Evolutionary conservation across 2,888 invertebrate genomes (phyloP), one percentile per base, ranked within the genome.

Genomic region (Ypsolopha scabrella): DNA sequence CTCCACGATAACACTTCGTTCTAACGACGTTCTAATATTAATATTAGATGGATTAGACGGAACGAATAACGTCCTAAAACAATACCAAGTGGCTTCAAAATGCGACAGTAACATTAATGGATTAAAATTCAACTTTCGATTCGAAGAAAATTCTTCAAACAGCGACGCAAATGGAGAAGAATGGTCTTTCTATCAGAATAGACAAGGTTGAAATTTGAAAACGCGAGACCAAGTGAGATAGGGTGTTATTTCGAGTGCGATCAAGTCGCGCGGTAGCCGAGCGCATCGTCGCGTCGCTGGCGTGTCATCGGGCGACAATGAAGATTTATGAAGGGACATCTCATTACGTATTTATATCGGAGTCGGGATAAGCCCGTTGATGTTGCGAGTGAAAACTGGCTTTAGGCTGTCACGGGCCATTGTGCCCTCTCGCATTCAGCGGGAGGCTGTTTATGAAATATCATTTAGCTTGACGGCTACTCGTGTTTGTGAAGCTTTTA

Each of bases 231-330:
- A 6, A 39, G 39, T 39, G 39, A 39, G 10, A 39, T 39, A 70
- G 54, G 72, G 64, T 64, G 59, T 78, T 75, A 3, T 43, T 14
- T 9, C 36, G 45, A 58, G 57, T 57, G 58, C 57, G 53, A 55
- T 65, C 54, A 54, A 54, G 50, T 54, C 54, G 80, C 80, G 76
- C 83, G 81, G 83, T 82, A 83, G 83, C 83, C 72, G 69, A 52
- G 24, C 36, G 71, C 77, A n/a, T n/a, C n/a, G 80, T 81, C 77
- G 81, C 83, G 86, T 83, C 85, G 85, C 74, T 44, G 80, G 81
- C 79, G 70, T 85, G 86, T 86, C 85, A 83, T 85, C 85, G 82
- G 75, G 76, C 78, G 76, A 80, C 81, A 82, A 85, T 85, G 83
- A 85, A 86, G 86, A 85, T 86, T 86, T 85, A 86, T 83, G 85